Evolutionary conservation across 2,888 invertebrate genomes (phyloP).

Genomic region (Pseudeuparius sepicola): DNA sequence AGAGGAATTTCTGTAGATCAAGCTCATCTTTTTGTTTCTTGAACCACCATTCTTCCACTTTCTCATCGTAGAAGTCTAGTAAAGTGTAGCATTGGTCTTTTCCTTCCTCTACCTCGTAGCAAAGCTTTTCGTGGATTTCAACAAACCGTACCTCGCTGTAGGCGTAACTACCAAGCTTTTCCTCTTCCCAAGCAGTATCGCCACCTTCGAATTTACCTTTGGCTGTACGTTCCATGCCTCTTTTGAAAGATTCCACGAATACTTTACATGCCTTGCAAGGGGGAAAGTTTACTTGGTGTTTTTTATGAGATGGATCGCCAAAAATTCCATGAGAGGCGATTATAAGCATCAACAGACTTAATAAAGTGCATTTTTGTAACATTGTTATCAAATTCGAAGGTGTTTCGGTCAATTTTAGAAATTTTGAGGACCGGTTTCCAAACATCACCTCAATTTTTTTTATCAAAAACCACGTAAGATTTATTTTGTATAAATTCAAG

Average conservation of each 20-base stretch:
- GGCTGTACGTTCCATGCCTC: slow-evolving; percentile 70
- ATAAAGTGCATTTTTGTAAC: too few relatives aligned
- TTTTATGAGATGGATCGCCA: too few relatives aligned
- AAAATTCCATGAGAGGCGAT: too few relatives aligned
- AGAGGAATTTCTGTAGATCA: slow-evolving; percentile 64
- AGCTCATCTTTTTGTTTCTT: slow-evolving; percentile 42
- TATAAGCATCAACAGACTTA: too few relatives aligned
- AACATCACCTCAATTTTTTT: too few relatives aligned
- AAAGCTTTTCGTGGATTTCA: slow-evolving; percentile 84
- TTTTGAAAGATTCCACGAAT: slow-evolving; percentile 65
- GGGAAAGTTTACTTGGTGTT: slow-evolving; percentile 36
- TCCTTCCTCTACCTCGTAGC: slow-evolving; percentile 62
- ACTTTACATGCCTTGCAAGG: slow-evolving; percentile 71
- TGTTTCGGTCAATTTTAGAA: too few relatives aligned
- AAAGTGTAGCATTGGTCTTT: slow-evolving; percentile 74
- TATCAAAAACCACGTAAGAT: too few relatives aligned
- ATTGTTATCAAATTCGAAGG: too few relatives aligned
- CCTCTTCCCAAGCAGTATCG: slow-evolving; percentile 89
- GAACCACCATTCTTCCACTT: slow-evolving; percentile 85
- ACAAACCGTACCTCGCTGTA: slow-evolving; percentile 82
- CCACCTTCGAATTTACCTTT: slow-evolving; percentile 88
- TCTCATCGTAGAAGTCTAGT: slow-evolving; percentile 71
- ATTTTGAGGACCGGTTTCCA: too few relatives aligned
- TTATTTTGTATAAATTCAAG: too few relatives aligned
- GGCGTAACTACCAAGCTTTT: slow-evolving; percentile 71